Percentiles rank a stretch among this genome's conserved stretches.
These are phyloP conservation scores for Pavo muticus DNA, from an alignment of 2,113 vertebrate species.

Conservation along the genomic window DNA sequence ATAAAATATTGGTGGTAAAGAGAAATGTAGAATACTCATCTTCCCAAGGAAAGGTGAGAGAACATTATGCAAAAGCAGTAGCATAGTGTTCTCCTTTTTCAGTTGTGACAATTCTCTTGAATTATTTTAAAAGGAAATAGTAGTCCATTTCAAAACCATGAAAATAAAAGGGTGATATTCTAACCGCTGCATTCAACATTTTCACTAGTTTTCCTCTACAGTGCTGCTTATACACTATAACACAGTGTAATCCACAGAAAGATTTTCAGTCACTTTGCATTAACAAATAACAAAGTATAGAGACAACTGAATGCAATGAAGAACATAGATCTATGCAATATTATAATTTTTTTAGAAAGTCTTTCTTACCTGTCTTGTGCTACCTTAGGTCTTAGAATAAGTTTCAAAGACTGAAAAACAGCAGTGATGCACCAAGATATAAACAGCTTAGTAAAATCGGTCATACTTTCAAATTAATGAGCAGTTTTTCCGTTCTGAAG, in stretches of 20 bases:
- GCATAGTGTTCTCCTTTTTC: not conserved
- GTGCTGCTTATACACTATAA: not conserved
- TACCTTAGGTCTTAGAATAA: slow-evolving; percentile 37
- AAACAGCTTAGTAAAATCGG: slow-evolving; percentile 68
- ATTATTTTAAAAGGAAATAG: not conserved
- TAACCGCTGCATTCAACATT: not conserved
- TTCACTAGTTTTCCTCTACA: not conserved
- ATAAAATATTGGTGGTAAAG: not conserved
- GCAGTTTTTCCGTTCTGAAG: slow-evolving; percentile 53
- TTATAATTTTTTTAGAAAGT: not conserved
- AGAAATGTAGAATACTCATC: not conserved
- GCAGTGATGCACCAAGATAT: slow-evolving; percentile 65
- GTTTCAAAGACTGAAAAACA: slow-evolving; percentile 57
- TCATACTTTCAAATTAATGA: slow-evolving; percentile 64
- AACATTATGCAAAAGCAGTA: not conserved
- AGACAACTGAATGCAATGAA: not conserved
- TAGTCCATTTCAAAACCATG: not conserved
- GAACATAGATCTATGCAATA: not conserved
- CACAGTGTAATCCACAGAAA: not conserved
- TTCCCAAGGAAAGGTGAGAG: not conserved
- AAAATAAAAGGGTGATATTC: not conserved
- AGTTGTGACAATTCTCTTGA: not conserved
- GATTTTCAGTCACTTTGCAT: not conserved
- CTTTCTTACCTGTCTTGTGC: not conserved
- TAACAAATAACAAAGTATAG: not conserved